A percentile compares a stretch with the other conserved stretches of the same genome.
These are phyloP conservation scores for Chaetorhynchus papuensis DNA, from an alignment of 2,113 vertebrate species.

Conservation along the genomic window DNA sequence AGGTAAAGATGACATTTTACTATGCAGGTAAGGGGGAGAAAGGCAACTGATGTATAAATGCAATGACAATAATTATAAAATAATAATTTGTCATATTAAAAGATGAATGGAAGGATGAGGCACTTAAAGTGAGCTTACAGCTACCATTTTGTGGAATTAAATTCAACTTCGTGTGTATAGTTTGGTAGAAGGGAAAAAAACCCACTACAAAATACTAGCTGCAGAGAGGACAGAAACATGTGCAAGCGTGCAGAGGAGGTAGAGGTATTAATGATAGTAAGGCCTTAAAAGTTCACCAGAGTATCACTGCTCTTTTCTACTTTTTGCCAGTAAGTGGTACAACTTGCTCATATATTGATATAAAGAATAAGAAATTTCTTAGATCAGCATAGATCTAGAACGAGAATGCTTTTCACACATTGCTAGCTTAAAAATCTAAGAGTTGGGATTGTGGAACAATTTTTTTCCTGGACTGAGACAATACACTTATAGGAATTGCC, in stretches of 20 bases:
- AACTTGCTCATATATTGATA: conserved; percentile 35
- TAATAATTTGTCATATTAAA: neutral
- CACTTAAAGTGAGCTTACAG: neutral
- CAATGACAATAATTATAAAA: neutral
- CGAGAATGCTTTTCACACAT: conserved; percentile 37
- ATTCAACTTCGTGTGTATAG: neutral
- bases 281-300: neutral
- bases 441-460: neutral
- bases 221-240: neutral
- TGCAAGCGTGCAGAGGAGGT: neutral
- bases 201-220: neutral
- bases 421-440: neutral
- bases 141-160: neutral
- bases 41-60: neutral
- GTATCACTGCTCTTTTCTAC: conserved; percentile 29
- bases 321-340: conserved; percentile 26
- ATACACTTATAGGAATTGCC: neutral
- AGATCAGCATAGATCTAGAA: conserved; percentile 17
- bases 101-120: neutral
- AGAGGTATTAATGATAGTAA: neutral
- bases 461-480: neutral
- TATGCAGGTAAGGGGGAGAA: neutral
- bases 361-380: conserved; percentile 44
- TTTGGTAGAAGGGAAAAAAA: neutral
- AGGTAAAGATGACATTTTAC: conserved; percentile 26